phyloP scores from a whole-genome alignment of 1,140 invertebrate genomes.

The Drosophila orena region DNA sequence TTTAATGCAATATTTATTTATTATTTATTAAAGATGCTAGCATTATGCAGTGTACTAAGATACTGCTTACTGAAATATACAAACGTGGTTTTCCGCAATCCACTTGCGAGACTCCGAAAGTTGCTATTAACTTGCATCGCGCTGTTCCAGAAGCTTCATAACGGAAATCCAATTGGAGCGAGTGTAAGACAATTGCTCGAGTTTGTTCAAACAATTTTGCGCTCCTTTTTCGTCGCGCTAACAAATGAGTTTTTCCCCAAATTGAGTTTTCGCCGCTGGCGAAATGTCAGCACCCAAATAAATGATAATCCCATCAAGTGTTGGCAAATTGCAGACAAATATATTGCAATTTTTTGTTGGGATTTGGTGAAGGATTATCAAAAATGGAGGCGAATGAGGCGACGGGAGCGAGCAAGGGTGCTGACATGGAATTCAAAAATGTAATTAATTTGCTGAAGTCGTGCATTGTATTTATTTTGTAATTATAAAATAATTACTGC shows the following conservation, averaged over 20 bases:
- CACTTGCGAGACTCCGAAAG: no score
- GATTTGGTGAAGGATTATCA: constrained; percentile 32
- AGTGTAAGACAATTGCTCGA: constrained; percentile 44
- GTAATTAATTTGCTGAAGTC: constrained; percentile 18
- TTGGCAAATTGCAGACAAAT: constrained; percentile 23
- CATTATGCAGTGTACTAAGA: no score
- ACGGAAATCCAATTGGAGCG: constrained; percentile 48
- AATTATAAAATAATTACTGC: neutral
- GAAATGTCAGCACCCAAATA: constrained; percentile 50
- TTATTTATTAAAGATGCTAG: no score
- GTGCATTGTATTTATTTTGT: neutral
- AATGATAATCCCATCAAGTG: constrained; percentile 52
- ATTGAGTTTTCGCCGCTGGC: constrained; percentile 45
- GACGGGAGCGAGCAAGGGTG: neutral
- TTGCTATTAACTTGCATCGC: neutral
- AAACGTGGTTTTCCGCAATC: neutral
- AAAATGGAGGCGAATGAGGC: neutral
- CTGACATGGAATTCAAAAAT: constrained; percentile 15
- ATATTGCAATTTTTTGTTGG: constrained; percentile 41
- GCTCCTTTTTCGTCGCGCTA: constrained; percentile 12
- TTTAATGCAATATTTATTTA: no score
- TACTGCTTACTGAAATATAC: no score
- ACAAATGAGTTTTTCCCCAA: constrained; percentile 45
- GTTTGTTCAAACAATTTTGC: constrained; percentile 35
- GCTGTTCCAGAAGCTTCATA: constrained; percentile 3